phyloP scores from a whole-genome alignment of 2,797 vertebrate species.

The Anguilla megastoma region DNA sequence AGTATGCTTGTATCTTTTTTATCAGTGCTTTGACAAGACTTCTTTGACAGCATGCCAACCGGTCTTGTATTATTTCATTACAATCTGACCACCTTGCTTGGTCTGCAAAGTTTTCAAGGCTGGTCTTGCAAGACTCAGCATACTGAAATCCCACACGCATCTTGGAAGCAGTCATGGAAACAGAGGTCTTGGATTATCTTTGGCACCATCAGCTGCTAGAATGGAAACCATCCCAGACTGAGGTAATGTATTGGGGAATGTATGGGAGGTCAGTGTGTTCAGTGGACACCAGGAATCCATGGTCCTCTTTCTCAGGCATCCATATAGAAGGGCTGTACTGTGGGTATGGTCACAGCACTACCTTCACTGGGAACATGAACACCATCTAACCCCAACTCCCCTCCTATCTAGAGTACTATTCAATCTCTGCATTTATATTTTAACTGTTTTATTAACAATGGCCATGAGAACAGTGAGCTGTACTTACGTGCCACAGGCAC shows the following conservation, averaged over 20 bases:
- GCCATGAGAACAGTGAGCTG: background rate
- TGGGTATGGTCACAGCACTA: background rate
- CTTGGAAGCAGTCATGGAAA: background rate
- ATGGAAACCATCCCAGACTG: background rate
- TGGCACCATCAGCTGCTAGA: slow-evolving; percentile 12
- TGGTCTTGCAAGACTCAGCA: background rate
- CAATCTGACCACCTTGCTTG: background rate
- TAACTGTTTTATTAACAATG: background rate
- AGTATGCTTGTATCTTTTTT: background rate
- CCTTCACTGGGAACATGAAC: background rate
- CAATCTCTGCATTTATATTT: too few relatives aligned
- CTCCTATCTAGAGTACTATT: background rate
- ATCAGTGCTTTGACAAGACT: background rate
- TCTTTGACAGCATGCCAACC: background rate
- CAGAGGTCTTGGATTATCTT: background rate
- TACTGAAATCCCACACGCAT: background rate
- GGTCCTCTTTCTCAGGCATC: background rate
- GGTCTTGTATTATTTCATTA: background rate
- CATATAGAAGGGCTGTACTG: background rate
- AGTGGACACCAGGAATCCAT: background rate
- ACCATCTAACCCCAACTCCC: background rate
- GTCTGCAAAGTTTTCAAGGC: background rate
- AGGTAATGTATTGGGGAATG: background rate
- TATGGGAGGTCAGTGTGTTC: background rate
- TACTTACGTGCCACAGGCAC: background rate